Conservation (phyloP, 2,113 vertebrate species). For the Halichoeres trimaculatus region DNA sequence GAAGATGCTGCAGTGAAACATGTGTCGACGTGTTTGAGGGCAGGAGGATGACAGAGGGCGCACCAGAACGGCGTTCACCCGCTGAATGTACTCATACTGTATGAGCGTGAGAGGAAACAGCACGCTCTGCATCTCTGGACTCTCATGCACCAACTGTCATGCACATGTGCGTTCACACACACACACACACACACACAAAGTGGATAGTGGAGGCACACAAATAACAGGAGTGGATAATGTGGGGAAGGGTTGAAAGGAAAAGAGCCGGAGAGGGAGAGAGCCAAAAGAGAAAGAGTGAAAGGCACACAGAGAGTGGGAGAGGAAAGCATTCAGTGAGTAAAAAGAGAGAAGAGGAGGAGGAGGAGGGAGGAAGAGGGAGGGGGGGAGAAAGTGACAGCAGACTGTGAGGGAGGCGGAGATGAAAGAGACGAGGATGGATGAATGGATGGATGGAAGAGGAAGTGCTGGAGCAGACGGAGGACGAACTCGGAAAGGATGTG, state of each 20-base stretch:
- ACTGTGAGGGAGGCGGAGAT: slow-evolving; percentile 49
- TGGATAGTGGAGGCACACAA: slow-evolving; percentile 15
- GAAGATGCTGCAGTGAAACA: slow-evolving; percentile 24
- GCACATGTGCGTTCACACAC: neutral
- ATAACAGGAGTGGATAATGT: slow-evolving; percentile 45
- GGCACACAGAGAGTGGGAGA: slow-evolving; percentile 14
- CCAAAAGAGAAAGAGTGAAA: slow-evolving; percentile 5
- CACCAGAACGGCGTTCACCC: slow-evolving; percentile 18
- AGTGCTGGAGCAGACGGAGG: slow-evolving; percentile 34
- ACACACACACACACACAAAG: slow-evolving; percentile 12
- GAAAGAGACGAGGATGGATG: slow-evolving; percentile 39
- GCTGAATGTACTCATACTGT: slow-evolving; percentile 44
- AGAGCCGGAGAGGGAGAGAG: neutral
- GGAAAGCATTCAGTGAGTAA: slow-evolving; percentile 20
- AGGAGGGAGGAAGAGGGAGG: neutral
- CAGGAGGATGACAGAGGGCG: neutral
- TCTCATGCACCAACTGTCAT: slow-evolving; percentile 31
- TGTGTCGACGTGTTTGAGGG: slow-evolving; percentile 26
- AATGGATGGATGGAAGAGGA: slow-evolving; percentile 44
- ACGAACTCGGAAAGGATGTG: slow-evolving; percentile 31
- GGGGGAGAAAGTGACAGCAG: slow-evolving; percentile 37
- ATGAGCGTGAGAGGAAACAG: slow-evolving; percentile 51
- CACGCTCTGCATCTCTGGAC: slow-evolving; percentile 50
- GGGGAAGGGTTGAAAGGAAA: slow-evolving; percentile 43
- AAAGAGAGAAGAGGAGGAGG: neutral